Conservation (phyloP, 2,888 invertebrate genomes). For the Drosophila fulvimacula region DNA sequence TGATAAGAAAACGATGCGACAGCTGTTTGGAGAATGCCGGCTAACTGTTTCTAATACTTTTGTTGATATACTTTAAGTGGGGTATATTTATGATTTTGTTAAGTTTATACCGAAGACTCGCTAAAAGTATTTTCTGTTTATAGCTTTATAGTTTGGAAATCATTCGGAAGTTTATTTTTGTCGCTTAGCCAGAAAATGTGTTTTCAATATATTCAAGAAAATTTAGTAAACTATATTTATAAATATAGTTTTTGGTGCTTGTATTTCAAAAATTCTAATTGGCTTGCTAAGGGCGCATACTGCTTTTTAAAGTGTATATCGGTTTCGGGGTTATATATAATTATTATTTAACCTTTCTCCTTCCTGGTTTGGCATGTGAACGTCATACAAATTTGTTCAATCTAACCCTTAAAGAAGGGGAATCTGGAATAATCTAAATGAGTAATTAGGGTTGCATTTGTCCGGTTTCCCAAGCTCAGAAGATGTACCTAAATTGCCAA, state of each 20-base stretch:
- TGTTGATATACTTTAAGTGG: slow-evolving; percentile 14
- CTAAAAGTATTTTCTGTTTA: slow-evolving; percentile 1
- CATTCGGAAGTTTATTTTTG: background rate
- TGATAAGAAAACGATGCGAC: slow-evolving; percentile 66
- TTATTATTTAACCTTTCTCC: background rate
- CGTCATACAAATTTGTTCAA: slow-evolving; percentile 4
- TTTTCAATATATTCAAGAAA: background rate
- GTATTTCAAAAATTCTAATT: background rate
- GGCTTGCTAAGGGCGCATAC: background rate
- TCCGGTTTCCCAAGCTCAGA: slow-evolving; percentile 21
- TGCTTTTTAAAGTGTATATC: slow-evolving; percentile 3
- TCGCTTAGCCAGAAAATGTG: background rate
- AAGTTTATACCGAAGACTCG: background rate
- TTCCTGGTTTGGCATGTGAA: slow-evolving; percentile 2
- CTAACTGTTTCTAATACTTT: slow-evolving; percentile 19
- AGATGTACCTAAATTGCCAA: slow-evolving; percentile 20
- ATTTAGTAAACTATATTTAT: background rate
- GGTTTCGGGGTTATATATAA: background rate
- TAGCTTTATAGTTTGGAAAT: background rate
- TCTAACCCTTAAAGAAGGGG: slow-evolving; percentile 14
- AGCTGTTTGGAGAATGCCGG: slow-evolving; percentile 50
- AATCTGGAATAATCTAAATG: slow-evolving; percentile 29
- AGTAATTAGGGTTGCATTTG: slow-evolving; percentile 70
- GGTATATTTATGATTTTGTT: slow-evolving; percentile 23
- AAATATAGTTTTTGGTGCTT: background rate